Base-by-base conservation (phyloP, 2,113 vertebrate genomes). In the Nettapus auritus region DNA sequence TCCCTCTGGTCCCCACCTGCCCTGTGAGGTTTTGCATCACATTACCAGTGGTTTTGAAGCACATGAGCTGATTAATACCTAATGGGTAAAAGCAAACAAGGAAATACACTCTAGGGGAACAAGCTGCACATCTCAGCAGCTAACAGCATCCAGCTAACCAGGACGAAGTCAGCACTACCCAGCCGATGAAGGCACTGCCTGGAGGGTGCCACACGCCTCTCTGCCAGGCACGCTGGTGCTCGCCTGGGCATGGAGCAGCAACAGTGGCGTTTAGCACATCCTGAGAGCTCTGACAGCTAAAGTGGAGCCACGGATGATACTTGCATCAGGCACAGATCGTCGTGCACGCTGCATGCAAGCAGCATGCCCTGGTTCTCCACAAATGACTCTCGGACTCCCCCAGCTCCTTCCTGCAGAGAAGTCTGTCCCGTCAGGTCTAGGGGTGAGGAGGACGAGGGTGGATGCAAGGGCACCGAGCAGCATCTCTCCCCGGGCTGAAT, bases 201-300 rank as follows among this genome's bases (percentile, higher is more conserved):
- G 22, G 67, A 33, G 90, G 28, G 42, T 40, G 62, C 62, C 21
- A 7, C 6, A 0, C 3, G 59, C 52, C 44, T 12, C 83, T 34
- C 64, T 28, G 57, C 10, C 74, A 42, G 83, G 23, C 64, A 15
- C 33, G 0, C 28, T 29, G 42, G 26, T 31, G 66, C 52, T 38
- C 60, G 1, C 0, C 6, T 2, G 15, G 29, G 73, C 36, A 80
- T 10, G 28, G 40, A 59, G 52, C 3, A 0, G 79, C 76, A 26
- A 6, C 1, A 50, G 50, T 0, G 4, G 66, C 1, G 12, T 50
- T 40, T 73, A 57, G 69, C 53, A 31, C 1, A 0, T 88, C 63
- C 82, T 38, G 42, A 44, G 14, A 44, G 42, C 15, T 48, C 82
- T 93, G 93, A 88, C 89, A 95, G 93, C 40, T 87, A 46, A 89